Base-by-base conservation (phyloP, 2,888 invertebrate species). In the Hypercompe scribonia region DNA sequence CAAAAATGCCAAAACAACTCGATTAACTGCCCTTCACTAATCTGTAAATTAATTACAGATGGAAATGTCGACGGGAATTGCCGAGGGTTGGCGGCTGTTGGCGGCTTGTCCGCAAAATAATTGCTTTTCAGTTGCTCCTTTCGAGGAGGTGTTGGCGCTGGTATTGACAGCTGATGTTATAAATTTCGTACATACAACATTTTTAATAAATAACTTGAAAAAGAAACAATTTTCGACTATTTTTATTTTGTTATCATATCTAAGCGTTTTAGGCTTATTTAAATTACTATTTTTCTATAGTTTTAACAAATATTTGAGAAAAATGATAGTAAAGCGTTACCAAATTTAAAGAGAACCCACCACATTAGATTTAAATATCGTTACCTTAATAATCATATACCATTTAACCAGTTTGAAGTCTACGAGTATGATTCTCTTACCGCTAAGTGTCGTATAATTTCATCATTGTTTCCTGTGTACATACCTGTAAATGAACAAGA, bases 1-100 rank as follows among this genome's bases (percentile, higher is more conserved):
- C 77, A 83, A 86, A 86, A 87, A 87, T 84, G 81, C 78, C 78
- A 75, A n/a, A 77, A 71, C 74, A 82, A 86, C 86, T 84, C 82
- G 79, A 85, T 86, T 85, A 88, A 84, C 85, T 85, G 88, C 82
- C 84, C 83, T 81, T 83, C 79, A 79, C 82, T 88, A 87, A 88
- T 89, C 82, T 85, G 76, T 81, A 85, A 88, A 88, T 90, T 89
- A 87, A 90, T 89, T 86, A 82, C 74, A 79, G 77, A 78, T 79
- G 78, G 73, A 75, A 81, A 80, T 78, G 79, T 78, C 39, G 66
- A 46, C 73, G 77, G 83, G 79, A 50, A 70, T 46, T 67, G 67
- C 46, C 69, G 65, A 64, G 67, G 65, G 70, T 72, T 68, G 72
- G 70, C 71, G 71, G 68, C 71, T 64, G 24, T 65, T 68, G 74